Percentiles rank a stretch among this genome's conserved stretches.
These are phyloP conservation scores for Antechinus stuartii DNA, from an alignment of 2,113 vertebrate species.

Conservation along the genomic window DNA sequence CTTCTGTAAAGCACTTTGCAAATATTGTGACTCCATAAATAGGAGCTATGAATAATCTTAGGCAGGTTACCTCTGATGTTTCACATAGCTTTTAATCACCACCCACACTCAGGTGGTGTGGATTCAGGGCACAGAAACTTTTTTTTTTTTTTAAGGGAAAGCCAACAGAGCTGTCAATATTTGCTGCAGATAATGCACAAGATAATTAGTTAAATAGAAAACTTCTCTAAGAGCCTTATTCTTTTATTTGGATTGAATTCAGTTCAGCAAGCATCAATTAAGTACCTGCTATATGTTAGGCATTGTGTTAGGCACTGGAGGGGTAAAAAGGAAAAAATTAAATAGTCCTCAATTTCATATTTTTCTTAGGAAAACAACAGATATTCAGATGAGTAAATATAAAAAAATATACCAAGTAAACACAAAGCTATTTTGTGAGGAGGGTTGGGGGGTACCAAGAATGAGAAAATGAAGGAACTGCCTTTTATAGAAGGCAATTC, in stretches of 20 bases:
- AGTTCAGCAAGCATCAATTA: not conserved
- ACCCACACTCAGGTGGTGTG: not conserved
- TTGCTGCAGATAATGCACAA: not conserved
- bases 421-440: not conserved
- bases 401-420: not conserved
- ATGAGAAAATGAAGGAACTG: not conserved
- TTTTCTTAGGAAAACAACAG: not conserved
- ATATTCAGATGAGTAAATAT: not conserved
- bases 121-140: not conserved
- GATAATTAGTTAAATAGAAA: not conserved
- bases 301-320: not conserved
- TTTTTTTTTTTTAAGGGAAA: not conserved
- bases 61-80: not conserved
- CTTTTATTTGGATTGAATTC: not conserved
- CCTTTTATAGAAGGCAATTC: not conserved
- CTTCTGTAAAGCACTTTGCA: not conserved
- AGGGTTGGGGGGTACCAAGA: not conserved
- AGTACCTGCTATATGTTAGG: not conserved
- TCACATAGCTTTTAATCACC: not conserved
- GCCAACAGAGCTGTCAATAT: not conserved
- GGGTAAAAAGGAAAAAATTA: not conserved
- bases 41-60: not conserved
- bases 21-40: not conserved
- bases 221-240: not conserved
- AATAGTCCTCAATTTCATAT: not conserved